Evolutionary conservation across 2,113 vertebrate genomes (phyloP).

Genomic region (Australoheros scitulus): DNA sequence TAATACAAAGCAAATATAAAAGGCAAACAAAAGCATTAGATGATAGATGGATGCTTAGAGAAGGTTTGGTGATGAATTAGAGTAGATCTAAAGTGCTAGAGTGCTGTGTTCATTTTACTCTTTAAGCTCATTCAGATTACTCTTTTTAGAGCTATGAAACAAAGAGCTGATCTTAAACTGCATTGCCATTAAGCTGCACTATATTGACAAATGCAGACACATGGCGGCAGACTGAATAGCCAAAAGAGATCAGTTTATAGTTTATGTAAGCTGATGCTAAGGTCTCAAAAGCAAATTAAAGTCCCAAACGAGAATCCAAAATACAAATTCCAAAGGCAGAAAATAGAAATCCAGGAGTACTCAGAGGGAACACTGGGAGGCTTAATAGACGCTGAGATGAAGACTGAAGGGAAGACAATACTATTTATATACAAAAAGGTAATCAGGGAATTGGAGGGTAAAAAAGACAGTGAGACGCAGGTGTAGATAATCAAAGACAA

Average conservation of each 20-base stretch:
- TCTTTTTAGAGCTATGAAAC: not conserved
- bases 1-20: not conserved
- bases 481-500: not conserved
- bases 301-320: not conserved
- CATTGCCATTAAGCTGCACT: not conserved
- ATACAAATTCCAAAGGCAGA: not conserved
- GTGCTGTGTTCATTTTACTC: not conserved
- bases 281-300: not conserved
- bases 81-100: not conserved
- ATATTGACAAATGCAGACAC: not conserved
- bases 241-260: not conserved
- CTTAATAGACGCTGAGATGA: not conserved
- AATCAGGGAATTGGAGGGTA: not conserved
- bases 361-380: not conserved
- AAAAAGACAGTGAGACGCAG: not conserved
- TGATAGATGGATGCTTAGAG: not conserved
- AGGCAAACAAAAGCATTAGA: constrained; percentile 8
- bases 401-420: not conserved
- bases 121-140: not conserved
- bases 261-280: not conserved
- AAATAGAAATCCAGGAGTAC: not conserved
- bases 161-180: not conserved
- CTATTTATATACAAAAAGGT: not conserved
- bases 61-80: not conserved
- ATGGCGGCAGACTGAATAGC: not conserved